Percentiles rank a stretch among this genome's conserved stretches.
Evolutionary conservation across 2,888 invertebrate genomes (phyloP).

Genomic region (Drosophila trichaetosa): DNA sequence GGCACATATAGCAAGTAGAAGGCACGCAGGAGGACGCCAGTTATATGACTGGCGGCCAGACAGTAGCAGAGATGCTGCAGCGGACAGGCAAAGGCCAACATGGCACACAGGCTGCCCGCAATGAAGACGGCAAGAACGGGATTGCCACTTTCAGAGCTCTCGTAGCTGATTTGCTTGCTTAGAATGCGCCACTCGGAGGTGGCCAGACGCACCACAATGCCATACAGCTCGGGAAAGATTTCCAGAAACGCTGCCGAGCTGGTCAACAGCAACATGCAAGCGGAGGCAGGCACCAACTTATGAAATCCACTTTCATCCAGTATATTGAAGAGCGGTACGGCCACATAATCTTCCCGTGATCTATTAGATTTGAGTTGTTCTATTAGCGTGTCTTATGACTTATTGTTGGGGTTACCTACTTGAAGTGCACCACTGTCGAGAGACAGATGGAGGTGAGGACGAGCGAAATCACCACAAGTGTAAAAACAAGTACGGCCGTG

Average conservation of each 20-base stretch:
- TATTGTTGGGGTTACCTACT: conserved; percentile 61
- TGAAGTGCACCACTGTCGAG: conserved; percentile 83
- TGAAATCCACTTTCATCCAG: conserved; percentile 86
- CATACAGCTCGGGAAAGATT: conserved; percentile 86
- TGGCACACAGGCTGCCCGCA: conserved; percentile 86
- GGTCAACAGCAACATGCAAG: conserved; percentile 86
- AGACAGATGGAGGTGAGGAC: conserved; percentile 82
- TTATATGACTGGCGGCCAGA: conserved; percentile 84
- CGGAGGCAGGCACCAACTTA: conserved; percentile 86
- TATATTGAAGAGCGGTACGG: conserved; percentile 85
- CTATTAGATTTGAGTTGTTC: conserved; percentile 47
- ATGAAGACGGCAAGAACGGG: conserved; percentile 87
- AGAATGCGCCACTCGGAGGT: conserved; percentile 87
- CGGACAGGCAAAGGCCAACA: conserved; percentile 87
- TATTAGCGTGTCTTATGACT: neutral
- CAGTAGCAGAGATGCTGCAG: conserved; percentile 86
- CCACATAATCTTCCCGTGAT: conserved; percentile 81
- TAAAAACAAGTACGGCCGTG: conserved; percentile 69
- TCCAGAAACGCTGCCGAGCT: conserved; percentile 86
- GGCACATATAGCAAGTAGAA: conserved; percentile 84
- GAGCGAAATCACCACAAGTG: conserved; percentile 77
- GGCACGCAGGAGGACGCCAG: conserved; percentile 80
- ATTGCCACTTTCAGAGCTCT: conserved; percentile 86
- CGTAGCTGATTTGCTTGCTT: conserved; percentile 86
- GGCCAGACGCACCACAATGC: conserved; percentile 86